phyloP scores from a whole-genome alignment of 2,797 vertebrate genomes.

The Epinephelus coioides region DNA sequence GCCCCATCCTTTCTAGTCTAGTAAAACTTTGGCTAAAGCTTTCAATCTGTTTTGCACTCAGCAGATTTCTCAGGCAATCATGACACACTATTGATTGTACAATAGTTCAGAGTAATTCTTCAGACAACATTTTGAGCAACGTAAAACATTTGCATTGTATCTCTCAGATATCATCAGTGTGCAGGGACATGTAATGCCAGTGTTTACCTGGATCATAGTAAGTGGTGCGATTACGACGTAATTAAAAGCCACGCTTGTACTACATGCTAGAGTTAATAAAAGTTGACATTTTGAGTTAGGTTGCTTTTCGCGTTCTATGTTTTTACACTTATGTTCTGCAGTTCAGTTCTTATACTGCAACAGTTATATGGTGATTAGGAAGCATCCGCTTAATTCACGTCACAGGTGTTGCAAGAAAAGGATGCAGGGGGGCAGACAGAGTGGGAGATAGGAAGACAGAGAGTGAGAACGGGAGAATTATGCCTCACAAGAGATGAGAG shows the following conservation, averaged over 20 bases:
- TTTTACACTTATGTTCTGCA: not conserved
- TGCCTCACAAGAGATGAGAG: slow-evolving; percentile 56
- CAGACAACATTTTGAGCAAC: not conserved
- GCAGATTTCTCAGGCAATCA: not conserved
- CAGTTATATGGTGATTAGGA: slow-evolving; percentile 5
- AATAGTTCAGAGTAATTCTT: not conserved
- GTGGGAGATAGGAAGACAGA: slow-evolving; percentile 17
- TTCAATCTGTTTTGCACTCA: not conserved
- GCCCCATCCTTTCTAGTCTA: not conserved
- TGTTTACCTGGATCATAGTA: not conserved
- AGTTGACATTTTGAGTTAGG: not conserved
- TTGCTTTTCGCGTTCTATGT: not conserved
- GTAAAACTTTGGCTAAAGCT: not conserved
- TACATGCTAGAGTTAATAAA: not conserved
- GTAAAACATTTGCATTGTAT: not conserved
- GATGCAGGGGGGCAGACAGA: not conserved
- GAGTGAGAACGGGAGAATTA: slow-evolving; percentile 50
- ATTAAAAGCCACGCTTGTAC: not conserved
- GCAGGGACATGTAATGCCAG: not conserved
- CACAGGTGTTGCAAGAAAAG: slow-evolving; percentile 18
- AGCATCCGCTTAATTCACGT: slow-evolving; percentile 15
- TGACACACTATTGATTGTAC: not conserved
- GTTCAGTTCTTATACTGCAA: slow-evolving; percentile 1
- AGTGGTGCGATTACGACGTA: not conserved
- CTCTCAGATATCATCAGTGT: not conserved